Percentiles rank a stretch among this genome's conserved stretches.
phyloP scores from a whole-genome alignment of 1,140 invertebrate species.

The Pogonus chalceus region DNA sequence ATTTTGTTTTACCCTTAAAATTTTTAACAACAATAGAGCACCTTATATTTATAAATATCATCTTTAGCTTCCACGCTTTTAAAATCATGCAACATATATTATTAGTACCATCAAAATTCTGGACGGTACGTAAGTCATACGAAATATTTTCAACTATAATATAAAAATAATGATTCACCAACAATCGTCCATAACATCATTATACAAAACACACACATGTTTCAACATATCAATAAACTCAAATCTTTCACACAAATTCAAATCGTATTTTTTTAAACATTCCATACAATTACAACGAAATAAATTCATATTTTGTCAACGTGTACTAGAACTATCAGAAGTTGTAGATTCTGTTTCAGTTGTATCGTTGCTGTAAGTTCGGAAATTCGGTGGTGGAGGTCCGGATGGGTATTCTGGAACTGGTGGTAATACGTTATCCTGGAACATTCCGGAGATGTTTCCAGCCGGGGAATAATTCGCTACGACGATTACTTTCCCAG shows the following conservation, averaged over 20 bases:
- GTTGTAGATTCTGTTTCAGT: neutral
- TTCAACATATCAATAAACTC: neutral
- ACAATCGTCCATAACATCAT: too few relatives aligned
- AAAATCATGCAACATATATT: neutral
- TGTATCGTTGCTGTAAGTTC: neutral
- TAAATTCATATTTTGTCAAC: neutral
- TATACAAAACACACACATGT: neutral
- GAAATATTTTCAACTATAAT: too few relatives aligned
- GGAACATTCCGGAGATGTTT: slow-evolving; percentile 65
- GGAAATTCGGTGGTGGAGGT: neutral
- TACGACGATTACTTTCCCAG: slow-evolving; percentile 68
- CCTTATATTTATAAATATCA: neutral
- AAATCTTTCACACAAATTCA: neutral
- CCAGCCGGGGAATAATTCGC: slow-evolving; percentile 71
- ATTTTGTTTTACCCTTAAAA: neutral
- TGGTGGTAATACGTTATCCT: slow-evolving; percentile 65
- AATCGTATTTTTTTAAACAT: neutral
- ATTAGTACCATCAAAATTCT: too few relatives aligned
- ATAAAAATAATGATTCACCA: too few relatives aligned
- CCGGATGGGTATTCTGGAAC: slow-evolving; percentile 38
- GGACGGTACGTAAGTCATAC: too few relatives aligned
- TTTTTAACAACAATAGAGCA: neutral
- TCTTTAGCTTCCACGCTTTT: neutral
- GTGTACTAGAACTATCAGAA: neutral
- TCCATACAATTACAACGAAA: neutral